Evolutionary conservation across 2,113 vertebrate genomes (phyloP), one percentile per base, ranked within the genome.

Genomic region (Ailuropoda melanoleuca): DNA sequence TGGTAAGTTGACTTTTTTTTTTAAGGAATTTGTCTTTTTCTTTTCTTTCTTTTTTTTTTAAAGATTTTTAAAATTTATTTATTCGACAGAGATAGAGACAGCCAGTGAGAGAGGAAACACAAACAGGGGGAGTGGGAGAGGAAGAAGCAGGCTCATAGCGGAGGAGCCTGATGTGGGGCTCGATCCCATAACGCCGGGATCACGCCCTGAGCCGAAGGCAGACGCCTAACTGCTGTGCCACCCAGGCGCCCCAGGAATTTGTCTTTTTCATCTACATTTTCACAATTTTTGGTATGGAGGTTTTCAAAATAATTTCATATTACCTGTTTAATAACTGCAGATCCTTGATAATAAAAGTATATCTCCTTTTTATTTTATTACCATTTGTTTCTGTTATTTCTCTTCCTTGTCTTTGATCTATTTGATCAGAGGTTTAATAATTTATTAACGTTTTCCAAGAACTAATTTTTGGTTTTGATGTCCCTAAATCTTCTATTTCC

Each of bases 401-500:
- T 92, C 23, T 75, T 58, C 8, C 80, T 86, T 53, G 48, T 60
- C 78, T 92, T 58, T 58, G 29, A 87, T 53, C 37, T 17, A 86
- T 31, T 72, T 72, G 56, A 53, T 83, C 48, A 53, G 77, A 80
- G 37, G 21, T 85, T 58, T 64, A 62, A 8, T 34, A 9, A 72
- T 78, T 88, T 89, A 39, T 92, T 70, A 81, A 68, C 12, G 14
- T 58, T 90, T 96, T 56, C 31, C 39, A 92, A 92, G 37, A 94
- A 91, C 5, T 17, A 90, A 46, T 4, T 56, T 78, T 81, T 94
- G 60, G 4, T 80, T 88, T 56, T 58, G 21, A 68, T 93, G 75
- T 90, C 39, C 37, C 39, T 75, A 50, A 86, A 55, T 92, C 70
- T 92, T 77, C 77, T 94, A 72, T 55, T 72, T 94, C 84, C n/a